A percentile compares a stretch with the other conserved stretches of the same genome.
phyloP scores from a whole-genome alignment of 2,888 invertebrate genomes.

The Pocota personata region DNA sequence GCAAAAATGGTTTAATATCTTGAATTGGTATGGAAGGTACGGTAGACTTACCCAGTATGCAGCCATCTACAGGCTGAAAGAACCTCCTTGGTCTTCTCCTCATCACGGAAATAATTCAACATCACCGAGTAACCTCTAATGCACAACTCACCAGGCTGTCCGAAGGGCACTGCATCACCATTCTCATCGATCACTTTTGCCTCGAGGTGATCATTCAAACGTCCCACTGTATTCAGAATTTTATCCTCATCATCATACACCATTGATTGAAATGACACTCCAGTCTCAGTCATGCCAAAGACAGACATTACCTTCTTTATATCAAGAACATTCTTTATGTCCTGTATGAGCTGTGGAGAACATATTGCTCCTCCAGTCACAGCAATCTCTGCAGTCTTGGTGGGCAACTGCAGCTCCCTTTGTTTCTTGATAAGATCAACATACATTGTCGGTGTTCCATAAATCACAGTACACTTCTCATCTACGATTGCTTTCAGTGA shows the following conservation, averaged over 20 bases:
- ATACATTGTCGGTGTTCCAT: slow-evolving; percentile 93
- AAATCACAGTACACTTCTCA: slow-evolving; percentile 88
- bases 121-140: slow-evolving; percentile 87
- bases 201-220: slow-evolving; percentile 84
- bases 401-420: slow-evolving; percentile 80
- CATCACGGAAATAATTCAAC: slow-evolving; percentile 89
- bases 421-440: slow-evolving; percentile 86
- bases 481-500: slow-evolving; percentile 85
- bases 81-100: slow-evolving; percentile 86
- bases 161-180: slow-evolving; percentile 85
- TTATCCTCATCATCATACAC: slow-evolving; percentile 81
- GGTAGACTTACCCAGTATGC: slow-evolving; percentile 87
- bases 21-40: no score
- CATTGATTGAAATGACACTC: slow-evolving; percentile 83
- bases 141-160: slow-evolving; percentile 88
- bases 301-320: slow-evolving; percentile 83
- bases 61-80: slow-evolving; percentile 87
- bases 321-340: slow-evolving; percentile 82
- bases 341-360: slow-evolving; percentile 84
- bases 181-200: slow-evolving; percentile 84
- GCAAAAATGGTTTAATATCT: no score
- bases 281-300: slow-evolving; percentile 85
- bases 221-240: slow-evolving; percentile 83
- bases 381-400: slow-evolving; percentile 84
- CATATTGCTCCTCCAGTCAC: slow-evolving; percentile 89